These are phyloP conservation scores for Musca vetustissima DNA, from an alignment of 1,140 invertebrate species.

Conservation along the genomic window DNA sequence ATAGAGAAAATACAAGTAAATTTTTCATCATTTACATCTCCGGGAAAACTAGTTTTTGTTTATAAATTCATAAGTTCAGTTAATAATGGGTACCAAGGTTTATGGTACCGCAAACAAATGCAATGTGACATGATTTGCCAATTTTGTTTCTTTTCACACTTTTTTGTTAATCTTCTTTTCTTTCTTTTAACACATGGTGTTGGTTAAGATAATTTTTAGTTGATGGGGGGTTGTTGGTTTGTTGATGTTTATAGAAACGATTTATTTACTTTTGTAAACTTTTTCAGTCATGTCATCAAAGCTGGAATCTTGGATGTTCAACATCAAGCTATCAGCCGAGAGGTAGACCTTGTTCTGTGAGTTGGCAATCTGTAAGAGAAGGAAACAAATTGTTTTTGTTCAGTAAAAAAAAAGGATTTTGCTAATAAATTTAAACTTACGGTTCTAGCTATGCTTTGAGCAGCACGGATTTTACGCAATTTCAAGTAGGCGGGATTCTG, in stretches of 20 bases:
- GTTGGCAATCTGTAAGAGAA: constrained; percentile 74
- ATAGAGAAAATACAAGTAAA: no score
- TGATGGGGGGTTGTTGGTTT: neutral
- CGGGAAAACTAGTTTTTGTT: no score
- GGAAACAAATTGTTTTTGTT: constrained; percentile 14
- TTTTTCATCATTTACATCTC: no score
- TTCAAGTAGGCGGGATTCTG: constrained; percentile 98
- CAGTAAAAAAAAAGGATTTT: neutral
- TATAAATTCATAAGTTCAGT: no score
- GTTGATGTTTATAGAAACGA: constrained; percentile 37
- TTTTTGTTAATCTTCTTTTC: constrained; percentile 22
- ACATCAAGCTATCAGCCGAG: constrained; percentile 89
- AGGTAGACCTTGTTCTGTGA: constrained; percentile 96
- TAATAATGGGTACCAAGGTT: no score
- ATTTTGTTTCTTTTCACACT: no score
- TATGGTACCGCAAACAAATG: no score
- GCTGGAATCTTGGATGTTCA: constrained; percentile 92
- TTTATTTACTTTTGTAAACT: constrained; percentile 73
- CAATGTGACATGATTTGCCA: no score
- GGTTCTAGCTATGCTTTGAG: constrained; percentile 95
- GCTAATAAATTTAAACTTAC: constrained; percentile 61
- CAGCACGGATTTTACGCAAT: constrained; percentile 94
- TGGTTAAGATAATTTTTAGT: neutral
- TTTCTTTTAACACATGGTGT: constrained; percentile 20
- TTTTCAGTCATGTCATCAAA: constrained; percentile 88